These are phyloP conservation scores for Synanthedon andrenaeformis DNA, from an alignment of 2,888 invertebrate species.

Conservation along the genomic window DNA sequence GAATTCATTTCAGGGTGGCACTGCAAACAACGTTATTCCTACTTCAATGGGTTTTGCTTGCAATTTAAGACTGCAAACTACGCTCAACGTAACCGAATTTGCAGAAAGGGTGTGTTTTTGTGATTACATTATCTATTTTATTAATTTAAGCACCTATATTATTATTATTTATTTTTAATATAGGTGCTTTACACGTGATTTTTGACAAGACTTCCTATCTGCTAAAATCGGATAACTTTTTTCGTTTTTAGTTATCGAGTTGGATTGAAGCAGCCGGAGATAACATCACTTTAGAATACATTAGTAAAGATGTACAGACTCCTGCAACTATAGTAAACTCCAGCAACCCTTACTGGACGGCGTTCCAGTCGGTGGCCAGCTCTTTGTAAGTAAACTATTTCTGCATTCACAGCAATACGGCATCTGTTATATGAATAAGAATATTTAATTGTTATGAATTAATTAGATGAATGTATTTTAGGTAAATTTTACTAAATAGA, in stretches of 20 bases:
- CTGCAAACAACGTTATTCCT: slow-evolving; percentile 87
- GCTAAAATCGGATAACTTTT: background rate
- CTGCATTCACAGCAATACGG: background rate
- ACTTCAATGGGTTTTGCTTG: slow-evolving; percentile 74
- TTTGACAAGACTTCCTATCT: no score
- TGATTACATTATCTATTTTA: background rate
- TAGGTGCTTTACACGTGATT: no score
- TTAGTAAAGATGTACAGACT: slow-evolving; percentile 65
- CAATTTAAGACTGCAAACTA: slow-evolving; percentile 74
- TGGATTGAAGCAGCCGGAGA: slow-evolving; percentile 75
- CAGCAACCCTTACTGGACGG: slow-evolving; percentile 74
- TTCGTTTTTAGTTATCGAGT: slow-evolving; percentile 15
- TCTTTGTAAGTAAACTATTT: slow-evolving; percentile 16
- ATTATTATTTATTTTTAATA: no score
- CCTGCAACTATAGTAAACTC: slow-evolving; percentile 66
- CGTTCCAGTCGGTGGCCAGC: slow-evolving; percentile 60
- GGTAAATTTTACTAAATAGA: no score
- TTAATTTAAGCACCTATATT: no score
- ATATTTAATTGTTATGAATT: no score
- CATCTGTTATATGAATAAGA: no score
- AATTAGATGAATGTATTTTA: no score
- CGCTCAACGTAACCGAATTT: slow-evolving; percentile 37
- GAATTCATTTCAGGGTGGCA: slow-evolving; percentile 73
- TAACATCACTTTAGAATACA: slow-evolving; percentile 69
- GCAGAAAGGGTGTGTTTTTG: slow-evolving; percentile 14